Conservation (phyloP, 2,797 vertebrate species). For the Anableps anableps region DNA sequence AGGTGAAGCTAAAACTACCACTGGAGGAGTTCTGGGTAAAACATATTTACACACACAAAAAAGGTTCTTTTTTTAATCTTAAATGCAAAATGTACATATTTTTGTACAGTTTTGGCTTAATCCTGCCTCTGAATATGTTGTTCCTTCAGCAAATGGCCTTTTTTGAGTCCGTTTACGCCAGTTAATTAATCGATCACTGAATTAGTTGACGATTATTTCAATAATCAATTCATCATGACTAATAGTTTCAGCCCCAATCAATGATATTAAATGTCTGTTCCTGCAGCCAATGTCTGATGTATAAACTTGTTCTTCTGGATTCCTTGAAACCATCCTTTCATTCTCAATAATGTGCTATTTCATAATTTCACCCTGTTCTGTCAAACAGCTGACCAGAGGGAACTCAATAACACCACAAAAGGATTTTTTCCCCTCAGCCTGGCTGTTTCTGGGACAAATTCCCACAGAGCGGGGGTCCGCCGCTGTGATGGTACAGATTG, state of each 20-base stretch:
- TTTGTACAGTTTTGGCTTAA: not conserved
- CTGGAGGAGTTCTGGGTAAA: too few relatives aligned
- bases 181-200: not conserved
- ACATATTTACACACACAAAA: not conserved
- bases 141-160: too few relatives aligned
- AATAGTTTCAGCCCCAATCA: not conserved
- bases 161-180: too few relatives aligned
- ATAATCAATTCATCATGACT: not conserved
- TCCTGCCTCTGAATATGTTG: too few relatives aligned
- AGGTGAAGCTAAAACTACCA: too few relatives aligned
- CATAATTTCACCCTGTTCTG: slow-evolving; percentile 38
- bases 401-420: not conserved
- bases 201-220: not conserved
- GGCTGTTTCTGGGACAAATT: slow-evolving; percentile 12
- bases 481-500: not conserved
- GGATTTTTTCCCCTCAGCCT: not conserved
- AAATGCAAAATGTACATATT: not conserved
- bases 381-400: slow-evolving; percentile 15
- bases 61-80: not conserved
- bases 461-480: slow-evolving; percentile 2
- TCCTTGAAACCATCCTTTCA: slow-evolving; percentile 24
- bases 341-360: slow-evolving; percentile 31
- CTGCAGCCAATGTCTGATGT: slow-evolving; percentile 12
- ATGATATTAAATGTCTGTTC: not conserved
- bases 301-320: slow-evolving; percentile 17